A percentile compares a stretch with the other conserved stretches of the same genome.
phyloP scores from a whole-genome alignment of 2,113 vertebrate species.

The Porphyrio hochstetteri region DNA sequence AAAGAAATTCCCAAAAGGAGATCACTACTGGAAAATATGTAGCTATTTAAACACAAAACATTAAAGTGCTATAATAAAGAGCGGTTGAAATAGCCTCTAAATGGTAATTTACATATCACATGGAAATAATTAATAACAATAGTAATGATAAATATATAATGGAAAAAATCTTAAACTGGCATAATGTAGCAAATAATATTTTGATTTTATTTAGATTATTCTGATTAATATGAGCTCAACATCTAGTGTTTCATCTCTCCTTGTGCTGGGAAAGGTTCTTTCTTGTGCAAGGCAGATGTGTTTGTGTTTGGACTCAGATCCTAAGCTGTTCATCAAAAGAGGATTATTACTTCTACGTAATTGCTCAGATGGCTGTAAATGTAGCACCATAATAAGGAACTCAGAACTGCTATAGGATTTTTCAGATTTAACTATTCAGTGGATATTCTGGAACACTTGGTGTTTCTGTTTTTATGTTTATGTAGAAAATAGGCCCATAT shows the following conservation, averaged over 20 bases:
- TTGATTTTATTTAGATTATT: background rate
- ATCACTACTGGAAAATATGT: rapidly evolving
- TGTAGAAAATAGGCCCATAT: background rate
- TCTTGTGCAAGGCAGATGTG: background rate
- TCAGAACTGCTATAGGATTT: background rate
- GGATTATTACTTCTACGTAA: background rate
- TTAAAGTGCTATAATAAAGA: background rate
- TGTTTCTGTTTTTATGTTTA: background rate
- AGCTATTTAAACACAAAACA: background rate
- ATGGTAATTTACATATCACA: background rate
- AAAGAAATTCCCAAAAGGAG: background rate
- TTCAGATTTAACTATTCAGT: background rate
- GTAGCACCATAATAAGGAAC: background rate
- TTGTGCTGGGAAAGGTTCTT: background rate
- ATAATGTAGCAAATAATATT: background rate
- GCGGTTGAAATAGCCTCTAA: background rate
- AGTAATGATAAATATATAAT: background rate
- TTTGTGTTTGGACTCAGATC: background rate
- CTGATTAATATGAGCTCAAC: background rate
- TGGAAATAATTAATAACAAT: background rate
- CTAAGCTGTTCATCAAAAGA: background rate
- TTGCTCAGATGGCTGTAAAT: background rate
- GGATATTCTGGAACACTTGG: background rate
- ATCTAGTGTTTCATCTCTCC: background rate
- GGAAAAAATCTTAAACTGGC: background rate